Evolutionary conservation across 2,113 vertebrate species (phyloP).

Genomic region (Sturnus vulgaris): DNA sequence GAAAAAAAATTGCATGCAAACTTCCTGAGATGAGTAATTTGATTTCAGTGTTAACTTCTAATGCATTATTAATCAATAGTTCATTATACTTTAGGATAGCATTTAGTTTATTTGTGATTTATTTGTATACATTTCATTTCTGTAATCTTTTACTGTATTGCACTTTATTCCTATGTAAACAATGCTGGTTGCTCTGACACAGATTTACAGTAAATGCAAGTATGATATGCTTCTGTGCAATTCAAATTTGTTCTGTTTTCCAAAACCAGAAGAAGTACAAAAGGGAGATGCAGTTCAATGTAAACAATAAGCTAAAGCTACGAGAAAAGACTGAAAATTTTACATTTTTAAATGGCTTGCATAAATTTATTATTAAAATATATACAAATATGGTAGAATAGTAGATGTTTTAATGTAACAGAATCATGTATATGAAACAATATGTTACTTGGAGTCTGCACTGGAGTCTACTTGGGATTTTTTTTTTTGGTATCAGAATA

Average conservation of each 20-base stretch:
- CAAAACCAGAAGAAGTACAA: background rate
- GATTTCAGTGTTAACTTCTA: slow-evolving; percentile 71
- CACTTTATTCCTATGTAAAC: slow-evolving; percentile 62
- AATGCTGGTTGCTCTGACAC: background rate
- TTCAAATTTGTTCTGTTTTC: background rate
- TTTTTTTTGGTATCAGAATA: background rate
- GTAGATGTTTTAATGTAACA: background rate
- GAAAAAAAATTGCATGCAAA: slow-evolving; percentile 32
- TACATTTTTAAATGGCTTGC: background rate
- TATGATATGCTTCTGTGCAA: background rate
- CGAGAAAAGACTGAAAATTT: background rate
- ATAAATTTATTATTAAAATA: background rate
- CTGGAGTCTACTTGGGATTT: too few relatives aligned
- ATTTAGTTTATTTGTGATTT: slow-evolving; percentile 68
- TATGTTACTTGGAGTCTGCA: background rate
- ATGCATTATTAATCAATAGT: slow-evolving; percentile 76
- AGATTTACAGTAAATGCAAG: background rate
- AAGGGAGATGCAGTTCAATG: background rate
- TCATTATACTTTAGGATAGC: slow-evolving; percentile 74
- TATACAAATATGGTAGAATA: background rate
- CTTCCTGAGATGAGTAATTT: slow-evolving; percentile 71
- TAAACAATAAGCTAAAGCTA: background rate
- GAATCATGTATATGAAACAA: background rate
- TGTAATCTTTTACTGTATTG: slow-evolving; percentile 57
- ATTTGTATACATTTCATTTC: slow-evolving; percentile 72